Evolutionary conservation across 2,888 invertebrate genomes (phyloP).

Genomic region (Andrena bicolor): DNA sequence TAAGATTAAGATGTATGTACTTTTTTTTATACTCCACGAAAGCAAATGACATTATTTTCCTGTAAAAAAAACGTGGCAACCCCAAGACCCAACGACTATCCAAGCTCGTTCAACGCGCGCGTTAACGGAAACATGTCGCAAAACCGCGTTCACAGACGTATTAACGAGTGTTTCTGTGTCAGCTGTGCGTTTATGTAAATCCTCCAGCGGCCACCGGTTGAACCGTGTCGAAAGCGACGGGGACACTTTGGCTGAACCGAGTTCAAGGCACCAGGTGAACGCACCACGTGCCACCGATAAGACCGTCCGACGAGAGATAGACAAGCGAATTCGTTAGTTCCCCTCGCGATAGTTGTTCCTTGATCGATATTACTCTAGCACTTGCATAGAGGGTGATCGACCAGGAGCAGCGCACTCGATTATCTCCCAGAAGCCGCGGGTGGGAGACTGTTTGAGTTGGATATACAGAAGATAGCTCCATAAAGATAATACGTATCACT

Average conservation of each 20-base stretch:
- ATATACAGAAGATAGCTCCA: no score
- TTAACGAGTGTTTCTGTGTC: constrained; percentile 5
- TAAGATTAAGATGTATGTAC: no score
- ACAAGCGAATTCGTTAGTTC: background rate
- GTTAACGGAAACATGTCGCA: constrained; percentile 7
- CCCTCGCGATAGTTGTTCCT: background rate
- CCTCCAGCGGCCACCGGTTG: constrained; percentile 6
- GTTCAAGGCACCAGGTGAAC: constrained; percentile 46
- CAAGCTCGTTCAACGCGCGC: background rate
- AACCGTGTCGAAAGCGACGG: constrained; percentile 40
- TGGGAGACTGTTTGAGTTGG: no score
- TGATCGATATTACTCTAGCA: background rate
- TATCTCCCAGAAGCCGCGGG: no score
- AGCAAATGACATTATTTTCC: no score
- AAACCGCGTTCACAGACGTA: background rate
- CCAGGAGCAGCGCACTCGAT: no score
- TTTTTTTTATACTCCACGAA: no score
- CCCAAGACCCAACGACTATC: background rate
- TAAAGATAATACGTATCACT: no score
- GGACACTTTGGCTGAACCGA: constrained; percentile 32
- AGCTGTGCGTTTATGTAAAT: constrained; percentile 39
- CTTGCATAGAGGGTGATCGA: no score
- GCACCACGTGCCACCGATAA: constrained; percentile 44
- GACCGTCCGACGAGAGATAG: constrained; percentile 34
- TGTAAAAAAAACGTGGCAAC: no score